Conservation (phyloP, 2,797 vertebrate species). For the Coilia nasus region DNA sequence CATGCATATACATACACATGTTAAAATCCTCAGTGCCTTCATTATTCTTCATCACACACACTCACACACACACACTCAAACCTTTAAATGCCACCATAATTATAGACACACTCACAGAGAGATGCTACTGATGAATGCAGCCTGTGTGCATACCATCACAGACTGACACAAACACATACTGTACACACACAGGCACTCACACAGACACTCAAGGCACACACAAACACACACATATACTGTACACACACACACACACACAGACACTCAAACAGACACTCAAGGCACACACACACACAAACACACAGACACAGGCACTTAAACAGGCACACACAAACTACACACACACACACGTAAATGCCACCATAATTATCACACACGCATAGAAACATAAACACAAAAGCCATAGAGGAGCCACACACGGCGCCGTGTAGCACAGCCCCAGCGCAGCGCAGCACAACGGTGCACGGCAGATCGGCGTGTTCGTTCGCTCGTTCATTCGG, state of each 20-base stretch:
- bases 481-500: not conserved
- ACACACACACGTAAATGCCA: conserved; percentile 3
- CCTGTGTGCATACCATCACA: not conserved
- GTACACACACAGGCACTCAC: not conserved
- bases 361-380: conserved; percentile 15
- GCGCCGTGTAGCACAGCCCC: not conserved
- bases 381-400: not conserved
- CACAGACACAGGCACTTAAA: not conserved
- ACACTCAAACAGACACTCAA: too few relatives aligned
- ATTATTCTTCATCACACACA: not conserved
- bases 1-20: not conserved
- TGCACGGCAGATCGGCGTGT: conserved; percentile 8
- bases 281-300: too few relatives aligned
- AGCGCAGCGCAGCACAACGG: too few relatives aligned
- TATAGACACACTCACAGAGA: not conserved
- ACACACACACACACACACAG: too few relatives aligned
- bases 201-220: too few relatives aligned
- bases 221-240: too few relatives aligned
- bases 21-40: too few relatives aligned
- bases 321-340: not conserved
- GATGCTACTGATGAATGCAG: not conserved
- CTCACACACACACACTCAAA: not conserved
- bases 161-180: not conserved
- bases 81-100: not conserved
- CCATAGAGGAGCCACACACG: conserved; percentile 47